Evolutionary conservation across 2,888 invertebrate genomes (phyloP).

Genomic region (Pachymerium ferrugineum): DNA sequence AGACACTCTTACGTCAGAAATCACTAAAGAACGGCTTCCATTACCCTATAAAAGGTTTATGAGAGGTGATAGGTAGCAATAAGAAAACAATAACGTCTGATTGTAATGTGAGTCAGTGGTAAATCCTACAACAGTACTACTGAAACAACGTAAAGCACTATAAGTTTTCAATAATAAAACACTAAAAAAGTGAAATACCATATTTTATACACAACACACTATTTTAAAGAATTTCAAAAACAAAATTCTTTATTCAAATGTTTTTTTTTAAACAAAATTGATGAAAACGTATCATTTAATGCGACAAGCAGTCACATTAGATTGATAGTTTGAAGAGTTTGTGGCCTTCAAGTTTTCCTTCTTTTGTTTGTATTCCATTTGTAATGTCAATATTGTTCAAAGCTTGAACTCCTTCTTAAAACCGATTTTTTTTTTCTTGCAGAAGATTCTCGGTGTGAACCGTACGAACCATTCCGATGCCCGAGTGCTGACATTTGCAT

Average conservation of each 20-base stretch:
- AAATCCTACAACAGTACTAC: background rate
- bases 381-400: background rate
- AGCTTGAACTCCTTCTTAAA: background rate
- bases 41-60: conserved; percentile 9
- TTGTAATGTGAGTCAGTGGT: background rate
- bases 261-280: too few relatives aligned
- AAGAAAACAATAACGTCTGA: background rate
- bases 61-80: background rate
- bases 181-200: too few relatives aligned
- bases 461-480: conserved; percentile 94
- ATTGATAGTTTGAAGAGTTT: too few relatives aligned
- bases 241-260: too few relatives aligned
- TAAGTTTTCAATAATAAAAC: too few relatives aligned
- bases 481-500: conserved; percentile 85
- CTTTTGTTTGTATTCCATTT: too few relatives aligned
- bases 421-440: background rate
- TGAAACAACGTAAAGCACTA: too few relatives aligned
- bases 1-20: background rate
- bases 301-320: too few relatives aligned
- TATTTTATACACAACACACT: too few relatives aligned
- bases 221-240: too few relatives aligned
- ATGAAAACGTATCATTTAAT: too few relatives aligned
- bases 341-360: too few relatives aligned
- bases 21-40: background rate
- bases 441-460: conserved; percentile 63